Evolutionary conservation across 1,140 invertebrate species (phyloP).

Genomic region (Dendrolimus punctatus): DNA sequence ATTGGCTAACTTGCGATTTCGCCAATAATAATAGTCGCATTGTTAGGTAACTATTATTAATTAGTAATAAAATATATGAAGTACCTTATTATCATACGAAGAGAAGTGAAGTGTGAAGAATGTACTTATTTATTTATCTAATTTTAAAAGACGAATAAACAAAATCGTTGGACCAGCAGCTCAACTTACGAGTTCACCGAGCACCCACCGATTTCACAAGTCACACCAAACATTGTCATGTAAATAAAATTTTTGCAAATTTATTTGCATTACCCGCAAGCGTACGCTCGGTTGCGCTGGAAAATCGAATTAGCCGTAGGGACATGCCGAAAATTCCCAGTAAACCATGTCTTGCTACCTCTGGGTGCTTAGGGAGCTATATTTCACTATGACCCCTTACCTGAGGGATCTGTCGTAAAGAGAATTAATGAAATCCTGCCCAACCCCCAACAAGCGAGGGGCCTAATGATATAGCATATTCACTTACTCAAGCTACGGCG

Average conservation of each 20-base stretch:
- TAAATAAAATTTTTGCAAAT: constrained; percentile 5
- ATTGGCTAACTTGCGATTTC: too few species aligned
- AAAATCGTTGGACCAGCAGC: too few species aligned
- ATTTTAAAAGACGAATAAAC: too few species aligned
- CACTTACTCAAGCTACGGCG: too few species aligned
- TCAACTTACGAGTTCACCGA: too few species aligned
- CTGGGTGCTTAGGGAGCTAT: constrained; percentile 7
- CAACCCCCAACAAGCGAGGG: constrained; percentile 13
- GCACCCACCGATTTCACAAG: too few species aligned
- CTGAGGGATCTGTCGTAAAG: constrained; percentile 22
- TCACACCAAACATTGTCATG: neutral
- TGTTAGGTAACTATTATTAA: too few species aligned
- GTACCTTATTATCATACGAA: too few species aligned
- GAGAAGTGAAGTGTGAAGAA: too few species aligned
- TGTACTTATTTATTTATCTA: too few species aligned
- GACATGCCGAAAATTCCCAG: constrained; percentile 21
- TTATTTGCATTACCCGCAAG: constrained; percentile 1
- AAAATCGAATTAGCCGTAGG: constrained; percentile 22
- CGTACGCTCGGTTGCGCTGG: neutral
- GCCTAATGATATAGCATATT: constrained; percentile 10
- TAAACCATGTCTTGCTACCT: constrained; percentile 13
- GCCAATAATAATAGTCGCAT: too few species aligned
- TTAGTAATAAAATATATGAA: too few species aligned
- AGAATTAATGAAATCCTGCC: constrained; percentile 30
- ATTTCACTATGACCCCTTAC: constrained; percentile 21